Conservation (phyloP, 2,888 invertebrate species). For the Luperina nickerlii region DNA sequence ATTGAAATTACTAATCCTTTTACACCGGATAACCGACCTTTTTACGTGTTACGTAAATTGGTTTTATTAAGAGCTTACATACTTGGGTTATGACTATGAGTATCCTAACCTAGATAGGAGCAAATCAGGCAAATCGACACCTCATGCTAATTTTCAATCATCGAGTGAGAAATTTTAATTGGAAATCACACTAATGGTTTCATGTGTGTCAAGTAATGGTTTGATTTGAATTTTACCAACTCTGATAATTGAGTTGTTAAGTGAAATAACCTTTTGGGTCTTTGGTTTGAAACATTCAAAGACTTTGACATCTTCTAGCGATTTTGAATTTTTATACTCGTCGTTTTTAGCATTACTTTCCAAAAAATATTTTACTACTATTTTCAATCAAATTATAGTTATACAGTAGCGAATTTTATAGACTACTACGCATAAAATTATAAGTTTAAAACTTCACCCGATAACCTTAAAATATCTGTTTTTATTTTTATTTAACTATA, state of each 20-base stretch:
- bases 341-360: conserved; percentile 27
- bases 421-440: conserved; percentile 52
- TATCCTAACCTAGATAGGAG: conserved; percentile 49
- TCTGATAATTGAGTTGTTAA: conserved; percentile 59
- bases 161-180: conserved; percentile 54
- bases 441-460: conserved; percentile 59
- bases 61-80: conserved; percentile 61
- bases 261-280: conserved; percentile 36
- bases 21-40: conserved; percentile 78
- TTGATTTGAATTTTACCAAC: conserved; percentile 44
- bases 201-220: conserved; percentile 49
- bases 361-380: conserved; percentile 5
- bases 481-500: conserved; percentile 63
- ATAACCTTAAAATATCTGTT: conserved; percentile 62
- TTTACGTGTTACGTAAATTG: conserved; percentile 71
- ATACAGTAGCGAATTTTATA: conserved; percentile 66
- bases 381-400: conserved; percentile 42
- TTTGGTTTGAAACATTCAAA: conserved; percentile 10
- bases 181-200: conserved; percentile 57
- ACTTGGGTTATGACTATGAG: conserved; percentile 49
- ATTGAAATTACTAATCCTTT: conserved; percentile 82
- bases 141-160: conserved; percentile 62
- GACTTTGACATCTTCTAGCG: neutral
- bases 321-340: neutral
- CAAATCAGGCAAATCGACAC: conserved; percentile 55